Base-by-base conservation (phyloP, 2,888 invertebrate species). In the Heteromyza rotundicornis region DNA sequence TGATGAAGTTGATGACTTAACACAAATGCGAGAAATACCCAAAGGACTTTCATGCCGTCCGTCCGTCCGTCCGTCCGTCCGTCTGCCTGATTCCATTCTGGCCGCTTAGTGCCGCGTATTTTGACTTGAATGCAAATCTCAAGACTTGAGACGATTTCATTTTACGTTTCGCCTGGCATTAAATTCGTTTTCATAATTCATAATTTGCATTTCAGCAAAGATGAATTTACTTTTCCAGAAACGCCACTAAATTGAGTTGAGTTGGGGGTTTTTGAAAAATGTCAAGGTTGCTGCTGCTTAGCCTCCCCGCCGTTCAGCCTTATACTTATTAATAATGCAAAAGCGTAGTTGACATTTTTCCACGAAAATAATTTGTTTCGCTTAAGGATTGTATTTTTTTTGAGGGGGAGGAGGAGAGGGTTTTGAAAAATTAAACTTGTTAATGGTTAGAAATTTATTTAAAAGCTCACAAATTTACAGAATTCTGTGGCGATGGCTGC, bases 241-340 rank as follows among this genome's bases (percentile, higher is more conserved):
- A n/a, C n/a, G n/a, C n/a, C n/a, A n/a, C n/a, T n/a, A n/a, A n/a
- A n/a, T n/a, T n/a, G 40, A 40, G 40, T 40, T 40, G 40, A 40
- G 40, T 40, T 40, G 40, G 3, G 8, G 16, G 5, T 40, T n/a
- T 27, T 27, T 27, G 10, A 27, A 27, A 27, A 10, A 27, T 27
- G 27, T 27, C 27, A 10, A 27, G 27, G 27, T 10, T 27, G 5
- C 27, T 27, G 27, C 10, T 10, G 27, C 10, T n/a, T n/a, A n/a
- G 32, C 32, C 32, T 32, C 32, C 7, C 40, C 10, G 40, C 40
- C 16, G 40, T n/a, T n/a, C 40, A n/a, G 14, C 40, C 16, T 47
- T 57, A 57, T 57, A 50, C 50, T 57, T 57, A 51, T 50, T 50
- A 57, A 57, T 57, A 50, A 57, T 57, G 35, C 57, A 57, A 57